A percentile compares a stretch with the other conserved stretches of the same genome.
Evolutionary conservation across 2,888 invertebrate genomes (phyloP).

Genomic region (Sisyra nigra): DNA sequence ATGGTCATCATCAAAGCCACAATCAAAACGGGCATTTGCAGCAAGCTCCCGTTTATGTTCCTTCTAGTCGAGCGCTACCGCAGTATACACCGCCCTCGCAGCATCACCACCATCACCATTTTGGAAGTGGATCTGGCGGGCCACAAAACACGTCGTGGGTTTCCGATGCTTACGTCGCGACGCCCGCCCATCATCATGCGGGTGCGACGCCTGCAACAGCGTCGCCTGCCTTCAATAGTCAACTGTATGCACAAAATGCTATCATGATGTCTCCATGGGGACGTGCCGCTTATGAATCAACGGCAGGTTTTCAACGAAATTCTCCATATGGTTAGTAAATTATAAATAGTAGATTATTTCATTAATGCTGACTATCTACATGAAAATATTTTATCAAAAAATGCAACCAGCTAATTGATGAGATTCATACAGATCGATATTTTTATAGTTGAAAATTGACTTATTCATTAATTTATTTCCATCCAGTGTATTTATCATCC

Average conservation of each 20-base stretch:
- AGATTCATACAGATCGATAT: no score
- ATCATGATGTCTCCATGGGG: slow-evolving; percentile 64
- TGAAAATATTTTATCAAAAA: background rate
- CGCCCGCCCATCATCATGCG: slow-evolving; percentile 9
- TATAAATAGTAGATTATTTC: background rate
- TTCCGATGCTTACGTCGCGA: slow-evolving; percentile 1
- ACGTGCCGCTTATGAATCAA: slow-evolving; percentile 49
- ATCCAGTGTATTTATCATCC: no score
- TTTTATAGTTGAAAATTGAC: no score
- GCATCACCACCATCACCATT: slow-evolving; percentile 19
- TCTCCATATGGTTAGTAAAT: slow-evolving; percentile 53
- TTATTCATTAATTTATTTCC: no score
- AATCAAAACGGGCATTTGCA: slow-evolving; percentile 21
- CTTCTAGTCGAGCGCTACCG: slow-evolving; percentile 39
- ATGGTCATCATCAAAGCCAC: slow-evolving; percentile 25
- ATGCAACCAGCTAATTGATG: background rate
- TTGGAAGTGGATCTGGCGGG: slow-evolving; percentile 22
- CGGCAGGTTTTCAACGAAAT: slow-evolving; percentile 57
- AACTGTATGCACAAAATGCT: slow-evolving; percentile 68
- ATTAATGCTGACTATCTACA: background rate
- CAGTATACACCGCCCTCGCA: slow-evolving; percentile 25
- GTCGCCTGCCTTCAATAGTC: slow-evolving; percentile 28
- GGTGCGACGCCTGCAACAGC: slow-evolving; percentile 11
- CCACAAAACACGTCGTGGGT: slow-evolving; percentile 22
- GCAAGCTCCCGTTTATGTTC: slow-evolving; percentile 50